Conservation (phyloP, 2,888 invertebrate genomes). For the Lutraria lutraria region DNA sequence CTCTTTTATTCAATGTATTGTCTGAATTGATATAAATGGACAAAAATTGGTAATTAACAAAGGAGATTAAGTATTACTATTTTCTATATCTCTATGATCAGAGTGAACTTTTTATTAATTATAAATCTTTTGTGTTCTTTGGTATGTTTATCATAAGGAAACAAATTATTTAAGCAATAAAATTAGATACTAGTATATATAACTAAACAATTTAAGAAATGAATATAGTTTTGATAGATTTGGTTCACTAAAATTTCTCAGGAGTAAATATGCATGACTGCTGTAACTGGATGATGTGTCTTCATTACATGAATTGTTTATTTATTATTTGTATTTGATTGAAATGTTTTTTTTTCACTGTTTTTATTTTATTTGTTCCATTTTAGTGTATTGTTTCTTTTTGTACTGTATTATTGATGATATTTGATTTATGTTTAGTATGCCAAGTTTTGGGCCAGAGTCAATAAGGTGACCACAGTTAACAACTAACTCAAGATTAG, state of each 20-base stretch:
- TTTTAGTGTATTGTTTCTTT: not conserved
- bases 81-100: too few species aligned
- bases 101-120: not conserved
- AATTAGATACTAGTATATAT: not conserved
- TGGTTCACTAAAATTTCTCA: not conserved
- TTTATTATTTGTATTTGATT: not conserved
- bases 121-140: not conserved
- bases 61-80: too few species aligned
- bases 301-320: not conserved
- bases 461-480: constrained; percentile 63
- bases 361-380: not conserved
- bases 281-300: too few species aligned
- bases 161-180: not conserved
- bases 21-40: too few species aligned
- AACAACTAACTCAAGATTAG: constrained; percentile 57
- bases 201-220: not conserved
- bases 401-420: not conserved
- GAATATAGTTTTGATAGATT: not conserved
- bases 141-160: not conserved
- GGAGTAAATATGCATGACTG: too few species aligned
- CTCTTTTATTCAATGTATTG: not conserved
- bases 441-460: constrained; percentile 69
- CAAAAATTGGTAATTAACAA: too few species aligned
- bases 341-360: not conserved
- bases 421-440: constrained; percentile 53